Base-by-base conservation (phyloP, 2,113 vertebrate species). In the Pan paniscus region DNA sequence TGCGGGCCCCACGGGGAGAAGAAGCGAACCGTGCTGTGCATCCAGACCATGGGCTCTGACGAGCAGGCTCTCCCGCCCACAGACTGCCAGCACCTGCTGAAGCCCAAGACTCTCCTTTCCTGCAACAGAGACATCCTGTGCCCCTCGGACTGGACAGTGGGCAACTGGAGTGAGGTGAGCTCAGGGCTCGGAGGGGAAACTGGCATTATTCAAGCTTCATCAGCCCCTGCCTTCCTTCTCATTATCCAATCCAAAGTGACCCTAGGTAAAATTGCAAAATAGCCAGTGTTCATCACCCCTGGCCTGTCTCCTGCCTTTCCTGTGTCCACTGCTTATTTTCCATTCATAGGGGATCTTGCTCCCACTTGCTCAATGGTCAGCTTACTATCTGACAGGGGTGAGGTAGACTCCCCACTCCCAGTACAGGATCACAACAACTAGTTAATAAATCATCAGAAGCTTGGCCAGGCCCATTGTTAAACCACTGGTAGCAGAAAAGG, bases 101-200 rank as follows among this genome's bases (percentile, higher is more conserved):
- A 99, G 98, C 99, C 99, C 88, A 99, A 99, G 98, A 97, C 99
- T 0, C 96, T 99, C 20, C 80, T 99, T 52, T 99, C 99, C 4
- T 99, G 99, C 97, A 99, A 99, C 98, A 99, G 99, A 98, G 99
- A 99, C 40, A 78, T 99, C 40, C 98, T 99, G 70, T 99, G 99
- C 97, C 99, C 99, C 0, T 99, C 99, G 6, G 99, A 99, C 94
- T 99, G 99, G 99, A 98, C 98, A 32, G 99, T 99, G 48, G 99
- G 99, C 96, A 98, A 98, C 98, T 99, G 99, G 99, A 99, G 99
- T 83, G 98, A 99, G 98, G 99, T 99, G 97, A 97, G 96, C 46
- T 12, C n/a, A 11, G 43, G 30, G 30, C 9, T 7, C n/a, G 40
- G n/a, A 43, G n/a, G 79, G 38, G 32, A 93, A 20, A 46, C 11